A percentile compares a stretch with the other conserved stretches of the same genome.
Conservation (phyloP, 2,888 invertebrate species). For the Brenthis ino region DNA sequence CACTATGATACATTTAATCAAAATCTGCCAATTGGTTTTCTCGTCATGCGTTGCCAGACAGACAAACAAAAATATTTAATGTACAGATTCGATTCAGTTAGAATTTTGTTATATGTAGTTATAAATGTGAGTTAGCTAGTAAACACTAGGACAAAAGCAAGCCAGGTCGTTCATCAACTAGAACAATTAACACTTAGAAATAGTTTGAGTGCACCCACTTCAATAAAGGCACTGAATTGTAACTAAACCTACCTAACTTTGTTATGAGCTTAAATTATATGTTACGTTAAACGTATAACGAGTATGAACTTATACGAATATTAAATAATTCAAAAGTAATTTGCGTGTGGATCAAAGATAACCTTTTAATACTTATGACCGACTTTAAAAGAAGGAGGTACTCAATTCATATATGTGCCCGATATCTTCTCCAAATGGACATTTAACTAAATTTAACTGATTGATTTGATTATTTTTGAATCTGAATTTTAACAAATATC, state of each 20-base stretch:
- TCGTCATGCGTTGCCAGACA: too few species aligned
- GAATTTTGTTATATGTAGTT: not conserved
- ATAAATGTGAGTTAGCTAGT: not conserved
- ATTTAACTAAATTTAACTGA: too few species aligned
- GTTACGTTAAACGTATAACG: not conserved
- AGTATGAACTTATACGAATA: not conserved
- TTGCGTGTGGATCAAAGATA: not conserved
- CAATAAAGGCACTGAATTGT: slow-evolving; percentile 7
- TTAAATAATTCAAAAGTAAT: not conserved
- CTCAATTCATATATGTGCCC: too few species aligned
- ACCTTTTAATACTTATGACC: too few species aligned
- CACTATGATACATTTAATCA: too few species aligned
- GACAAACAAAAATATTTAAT: too few species aligned
- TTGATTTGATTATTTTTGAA: too few species aligned
- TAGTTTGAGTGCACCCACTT: slow-evolving; percentile 16
- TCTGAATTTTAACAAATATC: too few species aligned
- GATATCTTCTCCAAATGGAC: too few species aligned
- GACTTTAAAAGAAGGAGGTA: too few species aligned
- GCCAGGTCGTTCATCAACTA: slow-evolving; percentile 14
- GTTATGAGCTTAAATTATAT: slow-evolving; percentile 2
- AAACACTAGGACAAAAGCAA: not conserved
- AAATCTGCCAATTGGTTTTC: too few species aligned
- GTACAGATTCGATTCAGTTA: too few species aligned
- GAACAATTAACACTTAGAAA: slow-evolving; percentile 14
- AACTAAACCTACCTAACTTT: slow-evolving; percentile 12